Conservation (phyloP, 2,888 invertebrate genomes). For the Xestoiulus laeticollis region DNA sequence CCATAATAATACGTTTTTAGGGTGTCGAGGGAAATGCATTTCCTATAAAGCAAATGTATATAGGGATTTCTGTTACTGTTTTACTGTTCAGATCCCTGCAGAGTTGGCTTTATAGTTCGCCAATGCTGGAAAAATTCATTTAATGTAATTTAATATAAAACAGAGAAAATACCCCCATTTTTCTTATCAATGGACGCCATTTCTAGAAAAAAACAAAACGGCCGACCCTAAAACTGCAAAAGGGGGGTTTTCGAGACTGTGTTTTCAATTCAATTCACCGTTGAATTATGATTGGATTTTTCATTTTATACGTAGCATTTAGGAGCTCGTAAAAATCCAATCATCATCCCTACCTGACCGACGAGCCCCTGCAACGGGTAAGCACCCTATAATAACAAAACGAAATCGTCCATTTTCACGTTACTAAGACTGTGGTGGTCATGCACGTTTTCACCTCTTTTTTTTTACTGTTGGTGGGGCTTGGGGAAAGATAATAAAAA, state of each 20-base stretch:
- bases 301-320: slow-evolving; percentile 35
- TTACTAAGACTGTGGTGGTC: slow-evolving; percentile 25
- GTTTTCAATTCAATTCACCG: slow-evolving; percentile 31
- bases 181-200: neutral
- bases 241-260: neutral
- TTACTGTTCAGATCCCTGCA: too few relatives aligned
- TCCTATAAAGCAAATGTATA: neutral
- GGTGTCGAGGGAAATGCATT: slow-evolving; percentile 24
- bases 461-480: neutral
- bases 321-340: slow-evolving; percentile 41
- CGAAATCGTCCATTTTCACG: slow-evolving; percentile 8
- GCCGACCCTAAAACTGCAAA: neutral
- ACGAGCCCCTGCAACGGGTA: neutral
- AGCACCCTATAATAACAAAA: slow-evolving; percentile 39
- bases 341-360: neutral
- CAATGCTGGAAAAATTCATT: slow-evolving; percentile 5
- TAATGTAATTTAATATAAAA: slow-evolving; percentile 4
- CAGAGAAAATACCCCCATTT: neutral
- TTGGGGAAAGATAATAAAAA: slow-evolving; percentile 12
- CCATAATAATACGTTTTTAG: neutral
- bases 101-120: neutral
- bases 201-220: neutral
- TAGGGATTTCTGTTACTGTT: neutral
- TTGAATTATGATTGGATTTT: slow-evolving; percentile 41
- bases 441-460: slow-evolving; percentile 28